Evolutionary conservation across 2,888 invertebrate species (phyloP).

Genomic region (Platycheirus albimanus): DNA sequence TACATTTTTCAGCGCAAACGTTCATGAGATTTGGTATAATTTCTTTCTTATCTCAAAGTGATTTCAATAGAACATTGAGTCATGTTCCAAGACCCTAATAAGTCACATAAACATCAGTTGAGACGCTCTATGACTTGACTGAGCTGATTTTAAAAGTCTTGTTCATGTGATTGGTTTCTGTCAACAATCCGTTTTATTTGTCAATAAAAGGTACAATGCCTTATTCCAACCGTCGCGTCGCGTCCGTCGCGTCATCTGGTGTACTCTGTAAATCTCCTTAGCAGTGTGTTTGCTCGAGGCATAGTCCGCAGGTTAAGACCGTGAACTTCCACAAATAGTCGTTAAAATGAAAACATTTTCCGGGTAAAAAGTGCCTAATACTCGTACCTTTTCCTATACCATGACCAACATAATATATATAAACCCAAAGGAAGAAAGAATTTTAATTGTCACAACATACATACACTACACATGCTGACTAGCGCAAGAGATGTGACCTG

Average conservation of each 20-base stretch:
- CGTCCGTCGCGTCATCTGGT: constrained; percentile 39
- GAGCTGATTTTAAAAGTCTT: constrained; percentile 48
- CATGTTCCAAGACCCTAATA: constrained; percentile 47
- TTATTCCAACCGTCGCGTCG: too few relatives aligned
- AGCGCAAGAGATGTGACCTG: constrained; percentile 44
- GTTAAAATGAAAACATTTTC: constrained; percentile 60
- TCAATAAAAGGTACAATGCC: constrained; percentile 68
- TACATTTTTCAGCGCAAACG: constrained; percentile 69
- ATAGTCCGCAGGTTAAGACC: constrained; percentile 37
- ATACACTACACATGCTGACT: constrained; percentile 31
- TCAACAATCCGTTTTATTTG: constrained; percentile 71
- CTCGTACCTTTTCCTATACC: not conserved
- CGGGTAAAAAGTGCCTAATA: constrained; percentile 31
- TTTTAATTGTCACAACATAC: constrained; percentile 67
- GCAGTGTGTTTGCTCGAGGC: constrained; percentile 56
- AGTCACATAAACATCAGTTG: constrained; percentile 59
- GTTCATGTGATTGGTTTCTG: constrained; percentile 69
- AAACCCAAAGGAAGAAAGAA: constrained; percentile 16
- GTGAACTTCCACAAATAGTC: constrained; percentile 57
- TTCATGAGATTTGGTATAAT: constrained; percentile 45
- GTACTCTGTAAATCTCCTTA: not conserved
- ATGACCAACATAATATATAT: not conserved
- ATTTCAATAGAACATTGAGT: constrained; percentile 29
- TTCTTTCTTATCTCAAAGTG: constrained; percentile 15
- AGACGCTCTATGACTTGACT: constrained; percentile 5